phyloP scores from a whole-genome alignment of 2,888 invertebrate species.

The Tineola bisselliella region DNA sequence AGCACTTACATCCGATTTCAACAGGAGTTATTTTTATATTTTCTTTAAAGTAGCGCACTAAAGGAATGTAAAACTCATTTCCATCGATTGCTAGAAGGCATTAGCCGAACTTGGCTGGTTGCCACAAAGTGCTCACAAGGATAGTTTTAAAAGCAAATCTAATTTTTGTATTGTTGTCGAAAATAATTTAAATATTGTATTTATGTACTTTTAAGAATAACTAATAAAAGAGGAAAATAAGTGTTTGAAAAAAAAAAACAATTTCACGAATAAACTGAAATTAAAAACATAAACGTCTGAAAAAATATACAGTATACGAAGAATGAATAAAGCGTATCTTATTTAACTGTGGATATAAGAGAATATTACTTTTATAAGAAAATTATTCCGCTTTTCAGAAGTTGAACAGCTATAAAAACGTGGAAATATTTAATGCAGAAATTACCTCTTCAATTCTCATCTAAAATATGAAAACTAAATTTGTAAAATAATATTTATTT shows the following conservation, averaged over 20 bases:
- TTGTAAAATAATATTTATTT: background rate
- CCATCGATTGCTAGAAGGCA: background rate
- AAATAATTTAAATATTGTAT: too few species aligned
- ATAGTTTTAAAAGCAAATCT: too few species aligned
- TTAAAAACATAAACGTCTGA: background rate
- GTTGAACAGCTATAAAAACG: background rate
- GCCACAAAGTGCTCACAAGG: background rate
- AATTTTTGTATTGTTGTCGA: too few species aligned
- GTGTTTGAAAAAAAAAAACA: background rate
- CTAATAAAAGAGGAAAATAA: background rate
- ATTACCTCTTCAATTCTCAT: too few species aligned
- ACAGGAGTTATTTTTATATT: too few species aligned
- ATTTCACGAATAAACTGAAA: background rate
- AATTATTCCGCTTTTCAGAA: background rate
- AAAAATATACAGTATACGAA: background rate
- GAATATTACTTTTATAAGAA: background rate
- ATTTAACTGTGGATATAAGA: background rate
- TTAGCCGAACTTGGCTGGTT: constrained; percentile 8
- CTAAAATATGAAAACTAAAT: too few species aligned
- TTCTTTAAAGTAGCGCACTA: background rate
- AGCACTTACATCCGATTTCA: too few species aligned
- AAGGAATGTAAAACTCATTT: background rate
- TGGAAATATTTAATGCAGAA: background rate
- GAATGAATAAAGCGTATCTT: background rate
- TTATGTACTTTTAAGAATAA: background rate